Evolutionary conservation across 2,888 invertebrate species (phyloP).

Genomic region (Azorinus chamasolen): DNA sequence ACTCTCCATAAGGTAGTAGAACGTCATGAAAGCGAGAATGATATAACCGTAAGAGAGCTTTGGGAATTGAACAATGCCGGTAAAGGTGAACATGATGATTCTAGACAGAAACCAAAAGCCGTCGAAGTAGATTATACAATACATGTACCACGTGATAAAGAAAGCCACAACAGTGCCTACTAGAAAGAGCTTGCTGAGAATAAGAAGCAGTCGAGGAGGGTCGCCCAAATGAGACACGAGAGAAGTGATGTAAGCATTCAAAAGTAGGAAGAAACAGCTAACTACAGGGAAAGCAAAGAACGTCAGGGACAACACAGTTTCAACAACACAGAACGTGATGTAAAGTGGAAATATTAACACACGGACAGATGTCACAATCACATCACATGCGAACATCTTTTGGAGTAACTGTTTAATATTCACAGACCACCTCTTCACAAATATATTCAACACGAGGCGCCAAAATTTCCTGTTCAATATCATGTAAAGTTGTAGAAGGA

Average conservation of each 20-base stretch:
- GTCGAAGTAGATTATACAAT: conserved; percentile 46
- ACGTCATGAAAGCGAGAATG: conserved; percentile 44
- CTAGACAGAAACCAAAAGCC: conserved; percentile 52
- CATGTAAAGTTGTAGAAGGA: conserved; percentile 42
- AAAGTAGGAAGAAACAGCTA: conserved; percentile 26
- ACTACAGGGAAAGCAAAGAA: conserved; percentile 45
- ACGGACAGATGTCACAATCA: background rate
- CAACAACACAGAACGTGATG: conserved; percentile 24
- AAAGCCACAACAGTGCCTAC: conserved; percentile 13
- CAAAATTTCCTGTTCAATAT: conserved; percentile 36
- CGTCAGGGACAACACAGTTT: conserved; percentile 19
- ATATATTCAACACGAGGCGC: conserved; percentile 19
- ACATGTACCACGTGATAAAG: conserved; percentile 48
- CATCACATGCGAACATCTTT: background rate
- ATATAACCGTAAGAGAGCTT: conserved; percentile 50
- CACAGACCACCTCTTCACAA: conserved; percentile 11
- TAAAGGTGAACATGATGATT: conserved; percentile 50
- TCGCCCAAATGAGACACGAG: background rate
- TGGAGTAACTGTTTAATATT: background rate
- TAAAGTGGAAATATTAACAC: conserved; percentile 13
- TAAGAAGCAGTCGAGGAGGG: background rate
- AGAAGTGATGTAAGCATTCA: conserved; percentile 22
- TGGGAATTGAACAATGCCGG: conserved; percentile 45
- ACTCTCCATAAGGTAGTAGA: conserved; percentile 50
- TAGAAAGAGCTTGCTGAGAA: background rate